phyloP scores from a whole-genome alignment of 1,140 invertebrate species.

The Hyposmocoma kahamanoa region DNA sequence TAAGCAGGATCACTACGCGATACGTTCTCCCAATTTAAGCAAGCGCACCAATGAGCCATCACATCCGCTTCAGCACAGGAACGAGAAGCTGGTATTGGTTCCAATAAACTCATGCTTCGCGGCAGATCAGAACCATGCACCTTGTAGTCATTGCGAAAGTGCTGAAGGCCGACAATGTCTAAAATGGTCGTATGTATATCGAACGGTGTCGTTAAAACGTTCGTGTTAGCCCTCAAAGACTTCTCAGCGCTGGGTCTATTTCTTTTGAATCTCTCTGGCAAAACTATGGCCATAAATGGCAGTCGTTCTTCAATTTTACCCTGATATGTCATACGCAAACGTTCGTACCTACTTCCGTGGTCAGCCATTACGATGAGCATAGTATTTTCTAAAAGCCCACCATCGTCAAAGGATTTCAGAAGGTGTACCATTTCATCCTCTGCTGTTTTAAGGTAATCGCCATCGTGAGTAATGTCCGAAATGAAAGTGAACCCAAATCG shows the following conservation, averaged over 20 bases:
- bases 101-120: constrained; percentile 34
- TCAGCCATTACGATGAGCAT: not conserved
- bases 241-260: constrained; percentile 15
- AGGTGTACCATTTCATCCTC: not conserved
- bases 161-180: constrained; percentile 73
- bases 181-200: constrained; percentile 84
- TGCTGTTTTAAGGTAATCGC: not conserved
- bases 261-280: constrained; percentile 82
- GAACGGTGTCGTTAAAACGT: constrained; percentile 85
- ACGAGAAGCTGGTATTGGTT: constrained; percentile 27
- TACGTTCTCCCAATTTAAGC: constrained; percentile 22
- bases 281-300: constrained; percentile 86
- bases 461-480: constrained; percentile 56
- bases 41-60: constrained; percentile 35
- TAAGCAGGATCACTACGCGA: constrained; percentile 3
- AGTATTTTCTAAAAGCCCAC: not conserved
- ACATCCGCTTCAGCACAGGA: constrained; percentile 31
- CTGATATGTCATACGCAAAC: constrained; percentile 86
- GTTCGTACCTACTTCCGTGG: constrained; percentile 45
- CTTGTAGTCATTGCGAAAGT: constrained; percentile 19
- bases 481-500: not conserved
- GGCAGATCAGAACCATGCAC: constrained; percentile 20
- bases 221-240: constrained; percentile 78
- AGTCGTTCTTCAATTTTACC: constrained; percentile 91
- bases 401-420: not conserved